Conservation (phyloP, 1,140 invertebrate species). For the Pseudomyrmex pallidus region DNA sequence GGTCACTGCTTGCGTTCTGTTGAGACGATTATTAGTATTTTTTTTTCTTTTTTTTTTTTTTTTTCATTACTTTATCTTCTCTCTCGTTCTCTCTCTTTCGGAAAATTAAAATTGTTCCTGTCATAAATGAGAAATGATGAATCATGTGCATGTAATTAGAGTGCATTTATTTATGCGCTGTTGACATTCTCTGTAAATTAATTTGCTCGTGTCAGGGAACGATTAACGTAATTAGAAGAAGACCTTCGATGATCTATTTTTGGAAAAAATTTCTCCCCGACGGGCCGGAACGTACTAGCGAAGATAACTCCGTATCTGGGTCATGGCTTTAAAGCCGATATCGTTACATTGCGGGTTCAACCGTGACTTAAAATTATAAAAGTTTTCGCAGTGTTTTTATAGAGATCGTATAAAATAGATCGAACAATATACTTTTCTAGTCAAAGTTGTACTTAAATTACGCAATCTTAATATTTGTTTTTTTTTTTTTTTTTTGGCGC, state of each 20-base stretch:
- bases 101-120: constrained; percentile 14
- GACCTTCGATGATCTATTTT: constrained; percentile 42
- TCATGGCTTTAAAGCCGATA: constrained; percentile 61
- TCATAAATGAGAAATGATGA: constrained; percentile 36
- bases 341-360: neutral
- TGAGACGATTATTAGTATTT: constrained; percentile 10
- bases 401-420: constrained; percentile 48
- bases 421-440: constrained; percentile 11
- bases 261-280: constrained; percentile 39
- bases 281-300: constrained; percentile 20
- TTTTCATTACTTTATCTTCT: constrained; percentile 13
- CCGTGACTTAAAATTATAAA: constrained; percentile 36
- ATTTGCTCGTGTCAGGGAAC: constrained; percentile 48
- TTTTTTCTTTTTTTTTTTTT: neutral
- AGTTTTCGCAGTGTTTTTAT: constrained; percentile 10
- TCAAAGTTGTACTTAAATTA: neutral
- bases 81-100: neutral
- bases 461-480: too few species aligned
- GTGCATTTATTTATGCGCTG: constrained; percentile 22
- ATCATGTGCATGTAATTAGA: constrained; percentile 13
- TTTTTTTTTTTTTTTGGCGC: neutral
- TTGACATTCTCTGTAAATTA: constrained; percentile 26
- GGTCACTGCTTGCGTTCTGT: constrained; percentile 28
- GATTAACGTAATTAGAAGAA: constrained; percentile 44
- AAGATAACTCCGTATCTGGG: constrained; percentile 38